phyloP scores from a whole-genome alignment of 2,888 invertebrate genomes.

The Ferrisia virgata region DNA sequence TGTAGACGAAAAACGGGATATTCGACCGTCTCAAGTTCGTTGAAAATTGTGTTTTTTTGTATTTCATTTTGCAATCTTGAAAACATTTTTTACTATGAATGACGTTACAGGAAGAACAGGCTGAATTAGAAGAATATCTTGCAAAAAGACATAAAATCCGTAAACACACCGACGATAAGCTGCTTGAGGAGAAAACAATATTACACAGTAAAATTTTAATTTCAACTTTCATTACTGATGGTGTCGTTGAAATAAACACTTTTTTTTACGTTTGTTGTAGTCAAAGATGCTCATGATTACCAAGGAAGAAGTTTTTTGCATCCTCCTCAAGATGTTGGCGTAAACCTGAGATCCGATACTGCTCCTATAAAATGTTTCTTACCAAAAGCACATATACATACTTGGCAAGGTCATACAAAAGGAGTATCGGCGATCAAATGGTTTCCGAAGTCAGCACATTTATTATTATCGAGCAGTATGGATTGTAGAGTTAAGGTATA shows the following conservation, averaged over 20 bases:
- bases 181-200: slow-evolving; percentile 90
- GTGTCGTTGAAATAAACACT: slow-evolving; percentile 32
- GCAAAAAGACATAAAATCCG: slow-evolving; percentile 87
- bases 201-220: slow-evolving; percentile 73
- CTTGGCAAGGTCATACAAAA: slow-evolving; percentile 96
- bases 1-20: slow-evolving; percentile 80
- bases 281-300: slow-evolving; percentile 91
- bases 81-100: neutral
- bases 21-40: slow-evolving; percentile 77
- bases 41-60: neutral
- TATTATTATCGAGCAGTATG: slow-evolving; percentile 94
- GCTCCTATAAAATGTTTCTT: slow-evolving; percentile 94
- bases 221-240: slow-evolving; percentile 7
- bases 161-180: slow-evolving; percentile 83
- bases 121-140: slow-evolving; percentile 88
- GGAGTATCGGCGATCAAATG: slow-evolving; percentile 92
- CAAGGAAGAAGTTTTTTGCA: slow-evolving; percentile 94
- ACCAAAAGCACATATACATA: slow-evolving; percentile 92
- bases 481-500: slow-evolving; percentile 88
- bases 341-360: slow-evolving; percentile 78
- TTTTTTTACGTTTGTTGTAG: slow-evolving; percentile 58
- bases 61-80: neutral
- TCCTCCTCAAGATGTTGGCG: slow-evolving; percentile 87
- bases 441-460: slow-evolving; percentile 91
- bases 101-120: slow-evolving; percentile 71